Percentiles rank a stretch among this genome's conserved stretches.
phyloP scores from a whole-genome alignment of 2,797 vertebrate species.

The Anisognathus igniventris region DNA sequence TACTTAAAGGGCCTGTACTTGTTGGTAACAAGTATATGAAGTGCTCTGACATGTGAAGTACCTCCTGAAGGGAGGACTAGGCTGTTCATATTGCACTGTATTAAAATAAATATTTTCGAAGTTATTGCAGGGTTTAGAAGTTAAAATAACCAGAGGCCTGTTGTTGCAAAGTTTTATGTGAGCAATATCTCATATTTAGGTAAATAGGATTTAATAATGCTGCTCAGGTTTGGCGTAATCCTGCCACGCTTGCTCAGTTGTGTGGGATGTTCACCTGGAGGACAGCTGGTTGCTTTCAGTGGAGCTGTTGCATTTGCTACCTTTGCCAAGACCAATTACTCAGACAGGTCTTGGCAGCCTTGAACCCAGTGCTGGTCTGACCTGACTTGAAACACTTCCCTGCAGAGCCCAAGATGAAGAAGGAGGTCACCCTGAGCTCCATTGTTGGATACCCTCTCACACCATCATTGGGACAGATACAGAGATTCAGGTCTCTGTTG shows the following conservation, averaged over 20 bases:
- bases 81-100: background rate
- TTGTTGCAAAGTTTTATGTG: background rate
- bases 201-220: background rate
- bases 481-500: background rate
- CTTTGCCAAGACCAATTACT: background rate
- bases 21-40: background rate
- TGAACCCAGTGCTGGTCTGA: background rate
- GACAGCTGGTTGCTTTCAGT: background rate
- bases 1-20: background rate
- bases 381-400: background rate
- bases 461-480: background rate
- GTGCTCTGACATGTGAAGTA: background rate
- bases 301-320: background rate
- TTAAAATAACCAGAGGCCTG: background rate
- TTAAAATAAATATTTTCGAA: background rate
- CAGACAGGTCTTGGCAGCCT: background rate
- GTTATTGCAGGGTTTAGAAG: background rate
- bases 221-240: background rate
- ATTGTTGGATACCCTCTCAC: background rate
- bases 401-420: background rate
- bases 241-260: fast-evolving
- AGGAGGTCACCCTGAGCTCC: background rate
- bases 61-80: background rate
- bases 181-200: background rate
- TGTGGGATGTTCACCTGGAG: background rate